phyloP scores from a whole-genome alignment of 2,113 vertebrate genomes.

The Macquaria australasica region DNA sequence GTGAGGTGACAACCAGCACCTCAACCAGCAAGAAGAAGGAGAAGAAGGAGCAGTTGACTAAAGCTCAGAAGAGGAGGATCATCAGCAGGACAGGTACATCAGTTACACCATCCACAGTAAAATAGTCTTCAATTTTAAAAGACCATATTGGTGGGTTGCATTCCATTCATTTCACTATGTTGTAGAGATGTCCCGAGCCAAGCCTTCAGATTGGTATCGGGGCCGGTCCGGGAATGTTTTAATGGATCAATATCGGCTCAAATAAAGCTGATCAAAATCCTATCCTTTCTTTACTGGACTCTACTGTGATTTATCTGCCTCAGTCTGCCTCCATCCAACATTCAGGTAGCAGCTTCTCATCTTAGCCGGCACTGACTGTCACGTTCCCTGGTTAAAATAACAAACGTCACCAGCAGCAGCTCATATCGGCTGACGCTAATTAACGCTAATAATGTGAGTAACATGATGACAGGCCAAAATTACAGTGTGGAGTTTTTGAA shows the following conservation, averaged over 20 bases:
- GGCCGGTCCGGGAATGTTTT: no score
- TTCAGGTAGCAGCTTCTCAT: no score
- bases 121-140: neutral
- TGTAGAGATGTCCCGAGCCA: no score
- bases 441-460: no score
- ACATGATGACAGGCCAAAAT: no score
- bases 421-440: no score
- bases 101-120: neutral
- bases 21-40: constrained; percentile 91
- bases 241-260: no score
- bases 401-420: neutral
- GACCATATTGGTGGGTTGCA: neutral
- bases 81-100: constrained; percentile 91
- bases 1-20: constrained; percentile 70
- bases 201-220: no score
- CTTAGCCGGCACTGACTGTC: no score
- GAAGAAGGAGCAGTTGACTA: constrained; percentile 97
- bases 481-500: no score
- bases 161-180: neutral
- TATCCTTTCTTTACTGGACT: neutral
- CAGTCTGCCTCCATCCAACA: neutral
- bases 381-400: no score
- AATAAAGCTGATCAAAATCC: neutral
- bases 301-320: no score
- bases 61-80: constrained; percentile 95